Conservation (phyloP, 2,888 invertebrate species). For the Zeuzera pyrina region DNA sequence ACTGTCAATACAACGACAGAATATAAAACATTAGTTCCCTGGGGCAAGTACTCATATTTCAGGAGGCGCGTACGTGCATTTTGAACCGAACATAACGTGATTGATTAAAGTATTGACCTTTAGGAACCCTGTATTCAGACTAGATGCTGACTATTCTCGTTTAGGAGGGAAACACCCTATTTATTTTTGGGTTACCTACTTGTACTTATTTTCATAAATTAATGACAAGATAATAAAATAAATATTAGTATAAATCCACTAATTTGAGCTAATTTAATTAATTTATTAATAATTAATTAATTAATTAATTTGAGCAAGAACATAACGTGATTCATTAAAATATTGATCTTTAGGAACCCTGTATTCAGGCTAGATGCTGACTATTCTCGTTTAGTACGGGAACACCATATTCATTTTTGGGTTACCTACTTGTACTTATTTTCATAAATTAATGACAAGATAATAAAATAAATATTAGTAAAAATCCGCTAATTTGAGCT, state of each 20-base stretch:
- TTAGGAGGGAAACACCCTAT: slow-evolving; percentile 2
- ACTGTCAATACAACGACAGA: slow-evolving; percentile 56
- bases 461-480: too few species aligned
- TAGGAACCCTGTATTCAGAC: slow-evolving; percentile 21
- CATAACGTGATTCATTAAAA: slow-evolving; percentile 54
- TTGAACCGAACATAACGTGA: slow-evolving; percentile 37
- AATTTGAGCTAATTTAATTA: too few species aligned
- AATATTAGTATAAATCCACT: too few species aligned
- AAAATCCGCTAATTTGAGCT: too few species aligned
- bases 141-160: slow-evolving; percentile 14
- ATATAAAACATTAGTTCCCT: slow-evolving; percentile 56
- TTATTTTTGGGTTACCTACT: too few species aligned
- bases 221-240: too few species aligned
- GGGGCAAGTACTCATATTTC: slow-evolving; percentile 46
- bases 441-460: too few species aligned
- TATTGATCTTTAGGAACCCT: slow-evolving; percentile 35
- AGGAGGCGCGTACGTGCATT: slow-evolving; percentile 34
- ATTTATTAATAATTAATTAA: too few species aligned
- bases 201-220: too few species aligned
- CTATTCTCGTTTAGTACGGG: slow-evolving; percentile 10
- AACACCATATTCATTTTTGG: background rate
- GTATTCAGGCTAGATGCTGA: slow-evolving; percentile 14
- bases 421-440: too few species aligned
- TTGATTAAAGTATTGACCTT: slow-evolving; percentile 54
- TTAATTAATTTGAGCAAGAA: too few species aligned